A percentile compares a stretch with the other conserved stretches of the same genome.
phyloP scores from a whole-genome alignment of 2,797 vertebrate genomes.

The Fundulus diaphanus region DNA sequence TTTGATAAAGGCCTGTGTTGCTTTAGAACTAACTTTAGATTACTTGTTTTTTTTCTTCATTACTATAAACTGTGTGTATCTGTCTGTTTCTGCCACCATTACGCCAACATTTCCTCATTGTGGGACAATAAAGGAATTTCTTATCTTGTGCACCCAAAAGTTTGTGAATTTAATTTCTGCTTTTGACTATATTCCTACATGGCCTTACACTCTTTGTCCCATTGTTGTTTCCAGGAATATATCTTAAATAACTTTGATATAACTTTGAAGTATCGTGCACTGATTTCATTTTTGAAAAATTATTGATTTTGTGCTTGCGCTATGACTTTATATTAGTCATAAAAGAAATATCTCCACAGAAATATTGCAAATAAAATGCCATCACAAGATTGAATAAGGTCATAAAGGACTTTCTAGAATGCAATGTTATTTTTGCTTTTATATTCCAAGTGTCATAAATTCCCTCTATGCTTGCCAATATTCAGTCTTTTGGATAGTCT shows the following conservation, averaged over 20 bases:
- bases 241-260: not conserved
- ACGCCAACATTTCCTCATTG: too few species aligned
- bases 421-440: too few species aligned
- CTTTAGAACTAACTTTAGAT: too few species aligned
- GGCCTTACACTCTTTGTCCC: not conserved
- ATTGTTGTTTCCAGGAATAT: not conserved
- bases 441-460: not conserved
- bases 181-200: not conserved
- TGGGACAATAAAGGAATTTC: too few species aligned
- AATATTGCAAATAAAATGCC: not conserved
- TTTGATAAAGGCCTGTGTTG: too few species aligned
- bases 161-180: too few species aligned
- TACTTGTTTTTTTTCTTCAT: too few species aligned
- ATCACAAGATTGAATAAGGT: not conserved
- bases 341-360: not conserved
- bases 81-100: too few species aligned
- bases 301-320: not conserved
- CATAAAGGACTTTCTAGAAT: too few species aligned
- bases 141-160: not conserved
- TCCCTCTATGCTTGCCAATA: not conserved
- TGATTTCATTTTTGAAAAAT: not conserved
- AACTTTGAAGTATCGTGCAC: not conserved
- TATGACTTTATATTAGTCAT: not conserved
- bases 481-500: not conserved
- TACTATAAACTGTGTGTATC: too few species aligned